Base-by-base conservation (phyloP, 2,888 invertebrate genomes). In the Troglohyphantes excavatus region DNA sequence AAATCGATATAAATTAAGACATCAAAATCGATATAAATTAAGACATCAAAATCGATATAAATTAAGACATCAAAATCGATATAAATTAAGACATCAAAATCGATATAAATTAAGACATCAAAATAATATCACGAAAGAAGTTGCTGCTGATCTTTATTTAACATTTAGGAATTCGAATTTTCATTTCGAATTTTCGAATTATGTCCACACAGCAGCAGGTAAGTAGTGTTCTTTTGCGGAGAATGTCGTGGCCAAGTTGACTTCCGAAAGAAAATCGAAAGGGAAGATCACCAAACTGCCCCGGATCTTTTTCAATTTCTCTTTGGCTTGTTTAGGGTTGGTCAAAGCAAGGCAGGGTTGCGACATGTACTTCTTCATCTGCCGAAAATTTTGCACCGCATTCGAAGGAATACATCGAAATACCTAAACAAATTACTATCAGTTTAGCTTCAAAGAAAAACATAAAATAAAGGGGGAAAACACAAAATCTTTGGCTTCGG, bases 191-290 rank as follows among this genome's bases (percentile, higher is more conserved):
- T 33, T 33, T 33, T 33, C 33, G 3, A 6, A 5, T 93, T 94
- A 98, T n/a, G 98, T 98, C 98, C 99, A 99, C 19, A 99, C 94
- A 0, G 97, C 95, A 43, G 96, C 97, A 1, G 99, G 99, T 95
- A 98, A 96, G 93, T 99, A 96, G 70, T 97, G 97, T 93, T 98
- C 98, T 93, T 97, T 97, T 19, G 97, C 96, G n/a, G 95, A 95
- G 46, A 96, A 95, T 76, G 96, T 95, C 3, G 98, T 98, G 21
- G 96, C 97, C 59, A 98, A 94, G 59, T 95, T 95, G 94, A 98
- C 98, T 91, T 96, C 95, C 92, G 95, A 95, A 17, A 99, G 95
- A 94, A 99, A 99, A 89, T 96, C 95, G 75, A 98, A 94, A 0
- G 99, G 99, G 93, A 98, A 94, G 92, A 97, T 95, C 0, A 99